Evolutionary conservation across 2,797 vertebrate genomes (phyloP).

Genomic region (Smutsia temminckii): DNA sequence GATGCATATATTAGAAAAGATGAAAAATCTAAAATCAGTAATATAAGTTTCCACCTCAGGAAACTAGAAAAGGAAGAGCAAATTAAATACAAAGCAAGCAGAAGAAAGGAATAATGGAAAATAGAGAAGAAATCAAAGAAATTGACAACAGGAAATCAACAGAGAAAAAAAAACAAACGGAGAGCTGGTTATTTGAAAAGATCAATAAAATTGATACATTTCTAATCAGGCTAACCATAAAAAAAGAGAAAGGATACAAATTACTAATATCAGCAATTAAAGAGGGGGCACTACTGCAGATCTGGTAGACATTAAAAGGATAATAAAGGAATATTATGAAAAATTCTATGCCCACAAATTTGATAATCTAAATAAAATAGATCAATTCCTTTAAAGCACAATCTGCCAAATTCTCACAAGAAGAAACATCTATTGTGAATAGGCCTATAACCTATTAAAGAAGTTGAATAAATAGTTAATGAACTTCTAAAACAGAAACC

Average conservation of each 20-base stretch:
- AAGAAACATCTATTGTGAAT: neutral
- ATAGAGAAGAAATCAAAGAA: neutral
- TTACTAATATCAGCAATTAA: neutral
- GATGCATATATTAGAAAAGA: neutral
- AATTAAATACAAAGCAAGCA: neutral
- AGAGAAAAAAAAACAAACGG: neutral
- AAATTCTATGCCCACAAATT: neutral
- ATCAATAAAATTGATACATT: neutral
- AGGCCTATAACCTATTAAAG: neutral
- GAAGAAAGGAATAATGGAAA: neutral
- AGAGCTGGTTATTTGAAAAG: neutral
- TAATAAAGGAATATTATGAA: neutral
- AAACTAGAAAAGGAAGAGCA: neutral
- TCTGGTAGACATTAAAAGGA: neutral
- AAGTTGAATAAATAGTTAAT: slow-evolving; percentile 7
- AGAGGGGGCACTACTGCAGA: neutral
- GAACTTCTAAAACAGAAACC: neutral
- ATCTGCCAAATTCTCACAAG: neutral
- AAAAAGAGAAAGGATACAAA: neutral
- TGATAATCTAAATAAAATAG: neutral
- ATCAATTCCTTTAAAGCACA: neutral
- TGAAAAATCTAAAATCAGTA: neutral
- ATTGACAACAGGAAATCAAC: neutral
- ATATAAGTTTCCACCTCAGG: neutral
- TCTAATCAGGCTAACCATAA: neutral